Conservation (phyloP, 2,888 invertebrate genomes). For the Axea sp. region DNA sequence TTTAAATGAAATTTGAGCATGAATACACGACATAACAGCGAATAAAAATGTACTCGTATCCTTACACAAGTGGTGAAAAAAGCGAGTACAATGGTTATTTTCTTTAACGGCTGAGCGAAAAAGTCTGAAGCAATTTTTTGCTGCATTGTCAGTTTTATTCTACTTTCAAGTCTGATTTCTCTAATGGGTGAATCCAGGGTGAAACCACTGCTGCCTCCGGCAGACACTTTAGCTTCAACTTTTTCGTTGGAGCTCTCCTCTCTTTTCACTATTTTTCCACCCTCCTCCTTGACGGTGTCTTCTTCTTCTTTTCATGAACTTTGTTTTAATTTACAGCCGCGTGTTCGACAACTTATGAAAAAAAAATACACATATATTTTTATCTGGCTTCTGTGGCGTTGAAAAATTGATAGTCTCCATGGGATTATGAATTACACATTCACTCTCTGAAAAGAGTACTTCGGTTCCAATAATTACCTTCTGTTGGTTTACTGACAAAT, state of each 20-base stretch:
- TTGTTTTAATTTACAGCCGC: slow-evolving; percentile 47
- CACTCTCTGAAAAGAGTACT: slow-evolving; percentile 17
- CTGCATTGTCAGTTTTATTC: slow-evolving; percentile 67
- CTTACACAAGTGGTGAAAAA: background rate
- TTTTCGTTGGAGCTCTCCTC: slow-evolving; percentile 39
- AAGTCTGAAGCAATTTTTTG: slow-evolving; percentile 62
- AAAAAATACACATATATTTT: too few species aligned
- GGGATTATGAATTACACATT: slow-evolving; percentile 32
- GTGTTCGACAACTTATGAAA: slow-evolving; percentile 34
- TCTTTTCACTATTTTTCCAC: slow-evolving; percentile 51
- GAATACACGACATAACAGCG: too few species aligned
- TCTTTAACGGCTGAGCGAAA: slow-evolving; percentile 43
- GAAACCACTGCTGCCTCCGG: slow-evolving; percentile 51
- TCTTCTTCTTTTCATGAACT: slow-evolving; percentile 47
- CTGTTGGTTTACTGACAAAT: background rate
- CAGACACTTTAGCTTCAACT: slow-evolving; percentile 55
- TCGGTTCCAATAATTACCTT: slow-evolving; percentile 22
- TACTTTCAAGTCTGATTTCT: slow-evolving; percentile 64
- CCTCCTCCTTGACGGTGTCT: slow-evolving; percentile 44
- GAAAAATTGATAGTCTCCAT: too few species aligned
- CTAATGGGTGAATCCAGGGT: slow-evolving; percentile 55
- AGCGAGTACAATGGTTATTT: slow-evolving; percentile 53
- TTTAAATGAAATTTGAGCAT: too few species aligned
- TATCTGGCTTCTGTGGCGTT: too few species aligned
- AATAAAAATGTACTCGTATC: background rate